A percentile compares a stretch with the other conserved stretches of the same genome.
These are phyloP conservation scores for Chrysina gloriosa DNA, from an alignment of 2,888 invertebrate species.

Conservation along the genomic window DNA sequence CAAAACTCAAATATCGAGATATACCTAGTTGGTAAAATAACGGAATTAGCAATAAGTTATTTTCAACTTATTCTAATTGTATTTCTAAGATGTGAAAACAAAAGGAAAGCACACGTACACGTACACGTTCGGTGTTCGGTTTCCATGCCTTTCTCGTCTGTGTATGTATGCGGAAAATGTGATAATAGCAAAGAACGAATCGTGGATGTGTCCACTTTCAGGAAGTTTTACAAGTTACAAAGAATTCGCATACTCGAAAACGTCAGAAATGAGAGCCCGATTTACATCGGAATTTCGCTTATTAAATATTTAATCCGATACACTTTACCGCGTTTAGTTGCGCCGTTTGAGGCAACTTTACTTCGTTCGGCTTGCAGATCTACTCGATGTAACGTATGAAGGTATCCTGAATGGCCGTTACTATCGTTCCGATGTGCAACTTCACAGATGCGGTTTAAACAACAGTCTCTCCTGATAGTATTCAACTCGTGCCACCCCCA, in stretches of 20 bases:
- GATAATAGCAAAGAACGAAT: no score
- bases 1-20: no score
- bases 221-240: no score
- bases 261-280: slow-evolving; percentile 62
- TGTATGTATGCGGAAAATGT: no score
- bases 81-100: no score
- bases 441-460: slow-evolving; percentile 61
- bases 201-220: no score
- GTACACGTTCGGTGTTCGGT: no score
- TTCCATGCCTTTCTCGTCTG: no score
- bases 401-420: slow-evolving; percentile 48
- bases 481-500: slow-evolving; percentile 54
- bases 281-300: slow-evolving; percentile 64
- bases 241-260: slow-evolving; percentile 63
- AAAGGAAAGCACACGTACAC: no score
- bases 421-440: slow-evolving; percentile 56
- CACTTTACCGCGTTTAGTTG: slow-evolving; percentile 19
- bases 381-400: slow-evolving; percentile 39
- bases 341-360: slow-evolving; percentile 40
- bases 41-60: no score
- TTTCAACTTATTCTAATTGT: no score
- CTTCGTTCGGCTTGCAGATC: slow-evolving; percentile 22
- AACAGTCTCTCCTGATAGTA: slow-evolving; percentile 58
- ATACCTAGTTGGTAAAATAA: no score
- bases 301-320: slow-evolving; percentile 62